Evolutionary conservation across 2,113 vertebrate genomes (phyloP).

Genomic region (Ursus arctos): DNA sequence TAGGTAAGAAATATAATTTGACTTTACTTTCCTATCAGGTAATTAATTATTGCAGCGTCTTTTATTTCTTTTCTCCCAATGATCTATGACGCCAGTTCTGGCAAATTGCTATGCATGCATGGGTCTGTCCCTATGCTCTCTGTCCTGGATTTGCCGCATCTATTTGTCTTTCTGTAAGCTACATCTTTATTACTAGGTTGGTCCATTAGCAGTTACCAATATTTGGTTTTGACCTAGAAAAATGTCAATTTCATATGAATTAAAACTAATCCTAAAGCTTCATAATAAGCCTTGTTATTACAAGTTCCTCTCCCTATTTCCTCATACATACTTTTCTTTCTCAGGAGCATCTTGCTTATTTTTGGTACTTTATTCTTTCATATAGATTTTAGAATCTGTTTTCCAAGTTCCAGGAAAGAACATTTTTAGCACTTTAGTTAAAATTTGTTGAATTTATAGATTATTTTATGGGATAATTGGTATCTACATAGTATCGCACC

Average conservation of each 20-base stretch:
- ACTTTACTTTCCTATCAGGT: not conserved
- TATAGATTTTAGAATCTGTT: not conserved
- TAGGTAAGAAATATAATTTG: not conserved
- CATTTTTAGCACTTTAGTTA: not conserved
- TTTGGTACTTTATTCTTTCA: not conserved
- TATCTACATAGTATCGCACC: not conserved
- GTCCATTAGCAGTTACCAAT: not conserved
- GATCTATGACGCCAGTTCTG: not conserved
- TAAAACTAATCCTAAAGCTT: not conserved
- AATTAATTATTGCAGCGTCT: not conserved
- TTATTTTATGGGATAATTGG: not conserved
- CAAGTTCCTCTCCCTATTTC: not conserved
- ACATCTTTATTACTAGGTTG: not conserved
- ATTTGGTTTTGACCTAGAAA: not conserved
- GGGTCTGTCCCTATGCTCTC: not conserved
- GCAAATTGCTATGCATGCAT: not conserved
- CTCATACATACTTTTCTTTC: not conserved
- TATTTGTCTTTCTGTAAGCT: not conserved
- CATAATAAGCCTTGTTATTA: not conserved
- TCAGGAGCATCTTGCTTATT: not conserved
- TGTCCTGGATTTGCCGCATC: not conserved
- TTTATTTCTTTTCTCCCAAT: conserved; percentile 13
- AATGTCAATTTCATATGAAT: not conserved
- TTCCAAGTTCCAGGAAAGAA: not conserved
- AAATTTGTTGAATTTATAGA: not conserved